Evolutionary conservation across 2,113 vertebrate species (phyloP), one percentile per base, ranked within the genome.

Genomic region (Ptilonorhynchus violaceus): DNA sequence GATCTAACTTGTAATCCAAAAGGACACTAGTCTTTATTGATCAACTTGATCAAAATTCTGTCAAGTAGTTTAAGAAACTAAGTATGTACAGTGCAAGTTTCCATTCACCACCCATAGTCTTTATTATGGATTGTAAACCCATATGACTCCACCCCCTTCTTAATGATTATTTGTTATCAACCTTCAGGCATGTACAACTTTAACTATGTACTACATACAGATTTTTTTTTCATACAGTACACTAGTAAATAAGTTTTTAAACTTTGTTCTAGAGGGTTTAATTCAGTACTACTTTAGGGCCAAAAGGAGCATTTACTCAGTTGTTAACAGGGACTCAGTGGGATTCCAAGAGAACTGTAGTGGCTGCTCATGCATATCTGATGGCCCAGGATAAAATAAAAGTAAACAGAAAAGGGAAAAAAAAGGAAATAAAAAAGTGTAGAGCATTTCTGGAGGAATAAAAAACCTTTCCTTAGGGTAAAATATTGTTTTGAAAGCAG

Each of bases 381-480:
- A 73, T 28, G 12, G 41, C 13, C 11, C 5, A 53, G 6, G 3
- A 47, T 39, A 68, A 92, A 76, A 55, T 13, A 46, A 75, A 69
- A 72, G 6, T 3, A 41, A 22, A 15, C 28, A 22, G 11, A 41
- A 39, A 27, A 12, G 6, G 8, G 19, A 37, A 10, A 19, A 46
- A 52, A 17, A 2, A 4, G 4, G 9, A 14, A 27, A 44, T 1
- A 20, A 35, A 86, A 56, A 56, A 1, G 3, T 8, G 33, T 16
- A 46, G 19, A 75, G 11, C 9, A 20, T 86, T 90, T 92, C 10
- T 76, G 12, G 41, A 62, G 11, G 8, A 72, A 69, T 11, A 63
- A 74, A 70, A 53, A 1, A 0, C 11, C 2, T 69, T 80, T 77
- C 18, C 31, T 30, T 23, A 35, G 7, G 35, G 39, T 33, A 67